These are phyloP conservation scores for Acrossocheilus fasciatus DNA, from an alignment of 2,797 vertebrate genomes.

Conservation along the genomic window DNA sequence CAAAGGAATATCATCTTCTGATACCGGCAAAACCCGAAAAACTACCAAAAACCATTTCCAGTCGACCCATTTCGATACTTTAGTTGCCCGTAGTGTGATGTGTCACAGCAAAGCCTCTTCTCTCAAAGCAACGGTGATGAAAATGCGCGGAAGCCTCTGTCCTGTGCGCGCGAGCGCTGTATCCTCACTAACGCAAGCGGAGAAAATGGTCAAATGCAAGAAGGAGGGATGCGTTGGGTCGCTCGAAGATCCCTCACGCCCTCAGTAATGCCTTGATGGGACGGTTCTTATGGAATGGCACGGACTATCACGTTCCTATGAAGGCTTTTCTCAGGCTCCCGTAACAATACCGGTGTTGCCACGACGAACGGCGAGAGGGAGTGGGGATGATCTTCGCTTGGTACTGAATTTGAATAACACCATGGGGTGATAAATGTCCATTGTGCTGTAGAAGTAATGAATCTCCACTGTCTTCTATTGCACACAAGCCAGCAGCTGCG, in stretches of 20 bases:
- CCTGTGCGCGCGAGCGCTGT: slow-evolving; percentile 72
- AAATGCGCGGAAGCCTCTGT: slow-evolving; percentile 65
- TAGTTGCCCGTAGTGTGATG: not conserved
- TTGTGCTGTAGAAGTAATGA: slow-evolving; percentile 99
- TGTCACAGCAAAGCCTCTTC: slow-evolving; percentile 27
- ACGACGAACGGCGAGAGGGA: slow-evolving; percentile 83
- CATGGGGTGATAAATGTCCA: slow-evolving; percentile 99
- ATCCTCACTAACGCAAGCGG: slow-evolving; percentile 67
- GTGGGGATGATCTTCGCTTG: slow-evolving; percentile 96
- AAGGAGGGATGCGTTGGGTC: slow-evolving; percentile 62
- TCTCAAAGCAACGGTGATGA: not conserved
- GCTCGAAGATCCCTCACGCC: slow-evolving; percentile 57
- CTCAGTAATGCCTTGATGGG: slow-evolving; percentile 68
- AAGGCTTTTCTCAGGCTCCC: slow-evolving; percentile 85
- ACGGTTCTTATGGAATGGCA: slow-evolving; percentile 77
- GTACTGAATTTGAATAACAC: slow-evolving; percentile 99
- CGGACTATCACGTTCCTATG: slow-evolving; percentile 79
- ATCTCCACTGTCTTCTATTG: slow-evolving; percentile 96
- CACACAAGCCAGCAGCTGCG: slow-evolving; percentile 90
- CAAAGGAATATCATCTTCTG: slow-evolving; percentile 49
- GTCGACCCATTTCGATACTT: slow-evolving; percentile 16
- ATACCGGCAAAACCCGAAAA: slow-evolving; percentile 47
- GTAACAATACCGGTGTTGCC: slow-evolving; percentile 91
- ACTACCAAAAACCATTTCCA: slow-evolving; percentile 49
- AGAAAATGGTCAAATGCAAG: slow-evolving; percentile 65